These are phyloP conservation scores for Thecocarcelia acutangulata DNA, from an alignment of 2,888 invertebrate genomes.

Conservation along the genomic window DNA sequence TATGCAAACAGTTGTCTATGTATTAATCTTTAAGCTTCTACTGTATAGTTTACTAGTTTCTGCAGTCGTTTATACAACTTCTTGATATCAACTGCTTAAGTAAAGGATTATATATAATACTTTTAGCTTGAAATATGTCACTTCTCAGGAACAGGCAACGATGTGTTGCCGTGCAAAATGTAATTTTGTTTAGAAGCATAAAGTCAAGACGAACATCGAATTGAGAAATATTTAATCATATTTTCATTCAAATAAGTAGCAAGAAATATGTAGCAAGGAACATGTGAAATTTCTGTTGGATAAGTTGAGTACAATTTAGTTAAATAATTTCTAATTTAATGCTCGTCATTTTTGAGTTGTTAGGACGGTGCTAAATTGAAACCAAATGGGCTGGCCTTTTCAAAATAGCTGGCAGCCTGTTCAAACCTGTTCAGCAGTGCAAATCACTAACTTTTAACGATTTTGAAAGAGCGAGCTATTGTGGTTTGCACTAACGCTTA, in stretches of 20 bases:
- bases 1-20: neutral
- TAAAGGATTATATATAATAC: constrained; percentile 62
- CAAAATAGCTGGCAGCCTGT: too few species aligned
- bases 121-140: constrained; percentile 53
- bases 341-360: too few species aligned
- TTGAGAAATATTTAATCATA: neutral
- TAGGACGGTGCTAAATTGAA: too few species aligned
- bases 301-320: too few species aligned
- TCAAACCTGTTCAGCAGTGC: too few species aligned
- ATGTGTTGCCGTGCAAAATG: constrained; percentile 25
- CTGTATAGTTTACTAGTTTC: constrained; percentile 25
- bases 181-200: neutral
- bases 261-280: neutral
- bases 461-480: too few species aligned
- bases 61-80: constrained; percentile 52
- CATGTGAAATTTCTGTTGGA: too few species aligned
- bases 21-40: neutral
- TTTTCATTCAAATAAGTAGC: neutral
- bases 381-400: too few species aligned
- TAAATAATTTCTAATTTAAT: too few species aligned
- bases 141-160: constrained; percentile 22
- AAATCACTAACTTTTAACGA: too few species aligned
- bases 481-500: too few species aligned
- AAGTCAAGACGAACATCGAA: neutral
- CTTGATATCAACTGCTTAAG: constrained; percentile 66